Conservation (phyloP, 2,888 invertebrate species). For the Syritta pipiens region DNA sequence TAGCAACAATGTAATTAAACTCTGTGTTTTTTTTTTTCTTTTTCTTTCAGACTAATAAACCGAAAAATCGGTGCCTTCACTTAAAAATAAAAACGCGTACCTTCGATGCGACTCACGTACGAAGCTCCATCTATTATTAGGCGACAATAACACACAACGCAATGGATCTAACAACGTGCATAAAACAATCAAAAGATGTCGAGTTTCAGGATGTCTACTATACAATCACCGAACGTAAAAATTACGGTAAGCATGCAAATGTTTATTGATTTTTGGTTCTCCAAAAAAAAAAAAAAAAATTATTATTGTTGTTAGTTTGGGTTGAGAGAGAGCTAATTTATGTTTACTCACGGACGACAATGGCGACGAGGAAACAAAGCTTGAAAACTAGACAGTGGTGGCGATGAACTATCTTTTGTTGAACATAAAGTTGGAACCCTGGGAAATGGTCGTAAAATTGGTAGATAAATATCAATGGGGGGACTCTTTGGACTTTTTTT, state of each 20-base stretch:
- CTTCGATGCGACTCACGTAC: conserved; percentile 60
- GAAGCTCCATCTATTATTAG: conserved; percentile 38
- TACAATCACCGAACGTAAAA: conserved; percentile 75
- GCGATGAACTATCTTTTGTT: too few species aligned
- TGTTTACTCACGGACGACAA: too few species aligned
- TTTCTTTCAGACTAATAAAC: conserved; percentile 39
- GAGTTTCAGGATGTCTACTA: conserved; percentile 79
- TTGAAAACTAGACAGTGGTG: too few species aligned
- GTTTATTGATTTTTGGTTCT: neutral
- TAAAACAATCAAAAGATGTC: conserved; percentile 76
- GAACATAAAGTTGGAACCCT: too few species aligned
- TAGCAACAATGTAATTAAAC: neutral
- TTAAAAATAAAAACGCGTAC: conserved; percentile 31
- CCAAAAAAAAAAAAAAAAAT: too few species aligned
- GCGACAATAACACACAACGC: conserved; percentile 48
- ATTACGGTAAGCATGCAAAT: conserved; percentile 74
- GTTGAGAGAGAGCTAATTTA: too few species aligned
- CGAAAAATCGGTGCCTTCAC: neutral
- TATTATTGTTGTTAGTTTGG: too few species aligned
- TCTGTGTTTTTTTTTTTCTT: neutral
- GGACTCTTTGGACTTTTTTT: too few species aligned
- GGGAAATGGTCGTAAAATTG: too few species aligned
- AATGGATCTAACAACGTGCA: conserved; percentile 69
- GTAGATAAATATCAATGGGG: too few species aligned
- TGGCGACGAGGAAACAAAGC: too few species aligned